Base-by-base conservation (phyloP, 1,140 invertebrate species). In the Caenorhabditis brenneri region DNA sequence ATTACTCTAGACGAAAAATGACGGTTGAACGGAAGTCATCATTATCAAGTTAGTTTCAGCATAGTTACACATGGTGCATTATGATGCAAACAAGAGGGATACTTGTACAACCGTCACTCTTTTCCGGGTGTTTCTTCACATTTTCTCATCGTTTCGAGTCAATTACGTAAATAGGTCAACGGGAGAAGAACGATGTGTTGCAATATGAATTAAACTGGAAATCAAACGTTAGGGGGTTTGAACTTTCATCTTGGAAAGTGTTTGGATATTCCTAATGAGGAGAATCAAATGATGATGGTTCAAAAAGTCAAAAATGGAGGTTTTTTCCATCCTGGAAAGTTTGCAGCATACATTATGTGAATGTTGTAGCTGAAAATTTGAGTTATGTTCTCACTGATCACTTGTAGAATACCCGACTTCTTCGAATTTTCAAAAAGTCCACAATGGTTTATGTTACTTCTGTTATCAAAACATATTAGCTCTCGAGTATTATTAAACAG, bases 131-230 rank as follows among this genome's bases (percentile, higher is more conserved):
- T 74, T 74, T 74, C 36, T 74, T 74, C 33, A 33, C 58, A 27
- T 36, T 65, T 65, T 65, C 65, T 74, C 65, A 74, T 74, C 65
- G 16, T 74, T 74, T 74, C n/a, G 36, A 74, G 36, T 42, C 65
- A 74, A 74, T 74, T 74, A 74, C 65, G 65, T n/a, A 74, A 42
- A 31, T 19, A 24, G 36, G 58, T 65, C 58, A 36, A 24, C 22
- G 7, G 58, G 31, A 19, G 19, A 24, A 29, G 10, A 10, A 24
- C 15, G 31, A 65, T 9, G n/a, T 2, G 65, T 22, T 39, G 36
- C 36, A 74, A n/a, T 65, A 16, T 19, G 22, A 36, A 1, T 22
- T 16, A 7, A 19, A 10, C 31, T 39, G 33, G 16, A 74, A 74
- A 74, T 74, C 65, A 74, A 74, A 74, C 65, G 33, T 22, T 22